phyloP scores from a whole-genome alignment of 2,888 invertebrate genomes.

The Schizaphis graminum region DNA sequence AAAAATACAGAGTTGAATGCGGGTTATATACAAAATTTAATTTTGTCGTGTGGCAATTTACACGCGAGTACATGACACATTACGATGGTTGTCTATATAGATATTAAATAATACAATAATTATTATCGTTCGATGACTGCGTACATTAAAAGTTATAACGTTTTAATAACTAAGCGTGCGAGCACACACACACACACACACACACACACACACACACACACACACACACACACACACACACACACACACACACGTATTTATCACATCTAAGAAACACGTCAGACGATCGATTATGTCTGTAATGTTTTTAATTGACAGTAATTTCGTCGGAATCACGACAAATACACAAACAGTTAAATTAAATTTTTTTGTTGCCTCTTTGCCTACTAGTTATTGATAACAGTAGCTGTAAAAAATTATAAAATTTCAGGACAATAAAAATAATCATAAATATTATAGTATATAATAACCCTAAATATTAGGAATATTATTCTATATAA shows the following conservation, averaged over 20 bases:
- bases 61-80: not conserved
- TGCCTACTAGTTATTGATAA: not conserved
- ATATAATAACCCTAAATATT: not conserved
- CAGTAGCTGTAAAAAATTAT: not conserved
- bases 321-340: not conserved
- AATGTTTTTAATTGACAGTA: constrained; percentile 22
- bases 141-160: not conserved
- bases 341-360: not conserved
- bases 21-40: not conserved
- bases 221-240: not conserved
- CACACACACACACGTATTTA: not conserved
- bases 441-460: not conserved
- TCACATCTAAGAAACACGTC: constrained; percentile 1
- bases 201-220: no score
- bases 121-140: not conserved
- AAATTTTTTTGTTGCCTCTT: not conserved
- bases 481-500: not conserved
- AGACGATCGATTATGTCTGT: not conserved
- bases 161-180: not conserved
- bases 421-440: not conserved
- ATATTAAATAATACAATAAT: not conserved
- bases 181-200: no score
- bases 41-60: not conserved
- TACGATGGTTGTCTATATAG: not conserved
- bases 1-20: constrained; percentile 30